Evolutionary conservation across 2,888 invertebrate genomes (phyloP), one percentile per base, ranked within the genome.

Genomic region (Nephrocerus scutellatus): DNA sequence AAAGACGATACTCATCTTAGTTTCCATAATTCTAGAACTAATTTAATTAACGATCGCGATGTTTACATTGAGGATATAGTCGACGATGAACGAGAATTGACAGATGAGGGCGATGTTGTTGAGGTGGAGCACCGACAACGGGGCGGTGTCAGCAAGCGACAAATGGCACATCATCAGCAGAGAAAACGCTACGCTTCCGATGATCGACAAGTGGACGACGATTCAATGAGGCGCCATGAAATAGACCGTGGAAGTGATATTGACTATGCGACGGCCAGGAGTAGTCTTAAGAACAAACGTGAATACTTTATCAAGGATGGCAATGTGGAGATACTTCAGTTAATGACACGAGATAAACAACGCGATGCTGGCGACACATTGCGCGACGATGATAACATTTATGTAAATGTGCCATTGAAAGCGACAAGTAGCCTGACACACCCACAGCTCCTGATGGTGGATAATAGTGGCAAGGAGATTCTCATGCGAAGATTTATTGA

Each of bases 381-480:
- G 24, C n/a, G n/a, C 4, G 79, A 79, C 48, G 80, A 81, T 47
- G 77, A 80, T 49, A 72, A 74, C 31, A 61, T 68, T 20, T 74
- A 79, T 53, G 72, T 75, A 6, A 75, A 79, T 55, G 67, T 77
- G 25, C 74, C 75, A 3, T 44, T 69, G 15, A 71, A 73, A 53
- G 66, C 66, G 12, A 70, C 72, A 46, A 70, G 76, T 48, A 44
- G 39, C 8, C 72, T 79, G 3, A 72, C 75, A 24, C 75, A 75
- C 48, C 75, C 75, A 5, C 78, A 79, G 46, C 72, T 77, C 28
- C 72, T 79, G 30, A 77, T 79, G 54, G 77, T 81, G 10, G 80
- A 82, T 49, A 82, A 80, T 52, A 87, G 87, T 3, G 89, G 88
- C 1, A 90, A 90, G 70, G 84, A 88, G 57, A 80, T 88, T 47